A percentile compares a stretch with the other conserved stretches of the same genome.
Conservation (phyloP, 2,888 invertebrate genomes). For the Ctena decussata region DNA sequence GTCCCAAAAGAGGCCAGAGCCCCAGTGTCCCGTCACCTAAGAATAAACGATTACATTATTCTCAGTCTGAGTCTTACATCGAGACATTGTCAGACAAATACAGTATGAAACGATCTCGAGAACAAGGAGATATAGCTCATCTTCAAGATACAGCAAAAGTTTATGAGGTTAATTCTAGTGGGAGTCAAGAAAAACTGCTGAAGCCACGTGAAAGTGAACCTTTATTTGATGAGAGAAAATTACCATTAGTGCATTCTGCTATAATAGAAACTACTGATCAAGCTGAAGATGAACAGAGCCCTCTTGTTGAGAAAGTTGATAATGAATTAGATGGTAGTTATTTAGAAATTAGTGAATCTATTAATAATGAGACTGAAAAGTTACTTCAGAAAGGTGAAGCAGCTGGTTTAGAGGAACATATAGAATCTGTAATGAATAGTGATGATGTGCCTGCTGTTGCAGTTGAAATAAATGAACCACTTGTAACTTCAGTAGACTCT, state of each 20-base stretch:
- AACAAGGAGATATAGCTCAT: constrained; percentile 78
- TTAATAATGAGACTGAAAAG: not conserved
- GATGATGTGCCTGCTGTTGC: not conserved
- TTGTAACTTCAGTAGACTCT: not conserved
- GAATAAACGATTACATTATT: constrained; percentile 67
- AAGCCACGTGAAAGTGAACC: constrained; percentile 76
- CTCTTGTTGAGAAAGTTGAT: constrained; percentile 21
- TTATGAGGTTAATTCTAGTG: constrained; percentile 61
- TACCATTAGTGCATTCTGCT: constrained; percentile 62
- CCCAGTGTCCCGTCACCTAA: constrained; percentile 4
- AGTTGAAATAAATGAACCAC: not conserved
- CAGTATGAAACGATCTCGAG: constrained; percentile 76
- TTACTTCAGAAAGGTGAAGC: too few species aligned
- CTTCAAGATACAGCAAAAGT: constrained; percentile 73
- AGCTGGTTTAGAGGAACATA: not conserved
- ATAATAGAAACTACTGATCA: constrained; percentile 44
- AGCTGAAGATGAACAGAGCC: constrained; percentile 62
- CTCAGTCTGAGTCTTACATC: constrained; percentile 73
- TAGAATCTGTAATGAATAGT: not conserved
- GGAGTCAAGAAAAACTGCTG: constrained; percentile 28
- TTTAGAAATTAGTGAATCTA: not conserved
- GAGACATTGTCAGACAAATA: constrained; percentile 62
- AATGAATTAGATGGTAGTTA: not conserved
- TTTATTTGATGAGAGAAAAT: constrained; percentile 68
- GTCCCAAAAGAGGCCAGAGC: constrained; percentile 24